These are phyloP conservation scores for Temnothorax curvispinosus DNA, from an alignment of 1,140 invertebrate species.

Conservation along the genomic window DNA sequence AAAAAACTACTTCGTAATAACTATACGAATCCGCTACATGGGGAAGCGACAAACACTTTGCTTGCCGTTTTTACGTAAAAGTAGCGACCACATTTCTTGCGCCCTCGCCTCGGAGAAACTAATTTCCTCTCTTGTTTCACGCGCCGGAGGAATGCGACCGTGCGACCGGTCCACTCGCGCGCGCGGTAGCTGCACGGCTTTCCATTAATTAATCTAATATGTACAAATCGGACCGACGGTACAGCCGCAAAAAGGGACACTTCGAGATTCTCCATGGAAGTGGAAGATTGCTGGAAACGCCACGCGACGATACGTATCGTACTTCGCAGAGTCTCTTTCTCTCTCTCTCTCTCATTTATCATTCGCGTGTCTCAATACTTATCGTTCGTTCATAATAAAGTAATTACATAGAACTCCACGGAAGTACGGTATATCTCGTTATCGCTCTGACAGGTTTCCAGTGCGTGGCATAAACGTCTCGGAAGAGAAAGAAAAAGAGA, in stretches of 20 bases:
- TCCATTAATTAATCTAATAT: slow-evolving; percentile 73
- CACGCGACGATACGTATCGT: background rate
- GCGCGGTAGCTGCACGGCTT: slow-evolving; percentile 40
- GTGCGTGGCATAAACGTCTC: background rate
- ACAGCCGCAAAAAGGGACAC: slow-evolving; percentile 31
- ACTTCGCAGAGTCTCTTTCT: background rate
- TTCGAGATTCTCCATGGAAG: slow-evolving; percentile 35
- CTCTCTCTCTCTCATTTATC: background rate
- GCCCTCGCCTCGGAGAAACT: background rate
- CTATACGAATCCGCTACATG: background rate
- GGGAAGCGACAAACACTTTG: background rate
- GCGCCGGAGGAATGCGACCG: background rate
- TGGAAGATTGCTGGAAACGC: slow-evolving; percentile 24
- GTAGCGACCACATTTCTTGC: background rate
- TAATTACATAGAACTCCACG: background rate
- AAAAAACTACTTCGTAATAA: slow-evolving; percentile 20
- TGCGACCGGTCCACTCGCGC: slow-evolving; percentile 2
- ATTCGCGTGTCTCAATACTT: background rate
- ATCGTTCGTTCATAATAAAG: slow-evolving; percentile 12
- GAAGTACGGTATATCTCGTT: background rate
- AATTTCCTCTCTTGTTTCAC: background rate
- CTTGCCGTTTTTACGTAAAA: background rate
- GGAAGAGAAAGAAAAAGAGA: slow-evolving; percentile 18
- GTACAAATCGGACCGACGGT: slow-evolving; percentile 62
- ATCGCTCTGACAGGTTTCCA: background rate